phyloP scores from a whole-genome alignment of 2,797 vertebrate genomes.

The Smutsia gigantea region DNA sequence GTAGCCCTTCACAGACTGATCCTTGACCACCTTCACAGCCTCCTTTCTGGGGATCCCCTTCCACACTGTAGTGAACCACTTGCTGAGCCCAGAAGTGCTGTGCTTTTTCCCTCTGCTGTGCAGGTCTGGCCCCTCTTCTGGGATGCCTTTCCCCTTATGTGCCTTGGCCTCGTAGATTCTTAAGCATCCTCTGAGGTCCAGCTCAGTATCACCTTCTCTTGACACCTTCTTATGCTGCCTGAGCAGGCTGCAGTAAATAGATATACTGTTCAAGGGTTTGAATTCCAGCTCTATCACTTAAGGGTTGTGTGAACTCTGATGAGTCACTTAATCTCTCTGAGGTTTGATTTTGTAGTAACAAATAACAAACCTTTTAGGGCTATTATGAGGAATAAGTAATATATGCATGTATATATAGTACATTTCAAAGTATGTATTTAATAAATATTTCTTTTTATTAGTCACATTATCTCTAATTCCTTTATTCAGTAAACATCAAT shows the following conservation, averaged over 20 bases:
- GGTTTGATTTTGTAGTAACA: constrained; percentile 17
- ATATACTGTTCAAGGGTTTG: not conserved
- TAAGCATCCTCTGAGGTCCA: not conserved
- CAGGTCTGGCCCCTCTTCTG: not conserved
- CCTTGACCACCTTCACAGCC: not conserved
- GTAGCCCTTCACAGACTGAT: not conserved
- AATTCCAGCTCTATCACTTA: not conserved
- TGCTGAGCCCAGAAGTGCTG: no score
- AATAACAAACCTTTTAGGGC: not conserved
- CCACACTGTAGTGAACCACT: not conserved
- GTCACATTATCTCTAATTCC: not conserved
- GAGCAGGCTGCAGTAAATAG: not conserved
- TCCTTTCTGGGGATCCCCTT: not conserved
- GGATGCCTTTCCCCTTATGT: not conserved
- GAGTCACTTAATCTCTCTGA: not conserved
- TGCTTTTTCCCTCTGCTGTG: not conserved
- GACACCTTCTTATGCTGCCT: not conserved
- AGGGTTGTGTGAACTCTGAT: not conserved
- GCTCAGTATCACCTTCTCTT: not conserved
- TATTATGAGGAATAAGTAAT: not conserved
- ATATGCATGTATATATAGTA: not conserved
- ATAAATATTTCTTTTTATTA: not conserved
- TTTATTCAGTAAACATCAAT: not conserved
- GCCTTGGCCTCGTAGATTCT: not conserved
- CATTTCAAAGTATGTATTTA: not conserved